Evolutionary conservation across 2,797 vertebrate species (phyloP), one percentile per base, ranked within the genome.

Genomic region (Tadarida brasiliensis): DNA sequence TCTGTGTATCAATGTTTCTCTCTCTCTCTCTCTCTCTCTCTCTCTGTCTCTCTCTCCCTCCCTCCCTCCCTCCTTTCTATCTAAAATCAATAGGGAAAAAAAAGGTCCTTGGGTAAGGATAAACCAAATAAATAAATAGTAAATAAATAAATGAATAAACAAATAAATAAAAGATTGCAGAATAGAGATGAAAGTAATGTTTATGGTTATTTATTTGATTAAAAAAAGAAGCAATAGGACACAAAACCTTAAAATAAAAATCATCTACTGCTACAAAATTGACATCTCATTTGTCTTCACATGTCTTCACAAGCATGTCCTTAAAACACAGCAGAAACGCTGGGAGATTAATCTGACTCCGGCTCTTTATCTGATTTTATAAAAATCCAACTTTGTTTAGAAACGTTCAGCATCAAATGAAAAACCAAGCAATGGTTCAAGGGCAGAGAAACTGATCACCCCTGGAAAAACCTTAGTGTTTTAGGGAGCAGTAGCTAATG

Each of bases 111-210:
- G n/a, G n/a, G n/a, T n/a, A n/a, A n/a, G n/a, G n/a, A n/a, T n/a
- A n/a, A n/a, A n/a, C n/a, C n/a, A n/a, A n/a, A n/a, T n/a, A n/a
- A n/a, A n/a, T n/a, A n/a, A n/a, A n/a, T n/a, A n/a, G n/a, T n/a
- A n/a, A n/a, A n/a, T n/a, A n/a, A n/a, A n/a, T n/a, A n/a, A n/a
- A n/a, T n/a, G n/a, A n/a, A n/a, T n/a, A n/a, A n/a, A n/a, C n/a
- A n/a, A n/a, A n/a, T n/a, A n/a, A n/a, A 35, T 24, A 81, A 94
- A 9, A 93, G 84, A 84, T n/a, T n/a, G n/a, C 87, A 96, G 39
- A 67, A 91, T 3, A 91, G 85, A 92, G 61, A 83, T 56, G 28
- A 51, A 81, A 84, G 67, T 44, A 47, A 49, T 96, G 89, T 86
- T 94, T 88, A 74, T 12, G 26, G 51, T 44, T 86, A 78, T 26